Evolutionary conservation across 2,888 invertebrate genomes (phyloP).

Genomic region (Cataglyphis altisquamis): DNA sequence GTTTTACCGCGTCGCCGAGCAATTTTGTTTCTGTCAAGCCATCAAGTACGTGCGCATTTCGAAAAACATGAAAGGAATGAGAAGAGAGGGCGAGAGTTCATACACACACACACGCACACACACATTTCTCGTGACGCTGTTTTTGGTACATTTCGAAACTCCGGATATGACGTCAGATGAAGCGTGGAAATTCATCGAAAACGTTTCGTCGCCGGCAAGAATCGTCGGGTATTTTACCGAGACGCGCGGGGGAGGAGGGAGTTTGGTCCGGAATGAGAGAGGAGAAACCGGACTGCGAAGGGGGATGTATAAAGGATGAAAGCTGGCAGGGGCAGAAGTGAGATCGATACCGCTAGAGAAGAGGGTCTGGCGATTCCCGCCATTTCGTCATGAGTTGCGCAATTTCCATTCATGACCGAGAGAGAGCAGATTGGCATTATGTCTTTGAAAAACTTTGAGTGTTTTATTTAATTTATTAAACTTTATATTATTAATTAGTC

Average conservation of each 20-base stretch:
- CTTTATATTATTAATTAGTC: not conserved
- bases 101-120: no score
- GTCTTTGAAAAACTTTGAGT: not conserved
- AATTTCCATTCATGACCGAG: constrained; percentile 60
- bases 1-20: constrained; percentile 25
- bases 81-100: constrained; percentile 12
- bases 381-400: constrained; percentile 72
- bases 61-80: constrained; percentile 55
- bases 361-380: constrained; percentile 78
- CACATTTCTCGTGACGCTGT: constrained; percentile 43
- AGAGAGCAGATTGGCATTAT: not conserved
- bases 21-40: constrained; percentile 56
- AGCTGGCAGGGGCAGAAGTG: constrained; percentile 61
- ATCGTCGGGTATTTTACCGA: constrained; percentile 60
- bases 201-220: constrained; percentile 67
- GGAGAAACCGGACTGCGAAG: constrained; percentile 41
- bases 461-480: constrained; percentile 6
- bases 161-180: constrained; percentile 67
- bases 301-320: constrained; percentile 65
- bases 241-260: constrained; percentile 40
- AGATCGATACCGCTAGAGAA: constrained; percentile 71
- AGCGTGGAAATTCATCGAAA: constrained; percentile 75
- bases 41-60: constrained; percentile 53
- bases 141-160: constrained; percentile 57
- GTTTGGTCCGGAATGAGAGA: constrained; percentile 56